Conservation (phyloP, 2,888 invertebrate species). For the Globia sparganii region DNA sequence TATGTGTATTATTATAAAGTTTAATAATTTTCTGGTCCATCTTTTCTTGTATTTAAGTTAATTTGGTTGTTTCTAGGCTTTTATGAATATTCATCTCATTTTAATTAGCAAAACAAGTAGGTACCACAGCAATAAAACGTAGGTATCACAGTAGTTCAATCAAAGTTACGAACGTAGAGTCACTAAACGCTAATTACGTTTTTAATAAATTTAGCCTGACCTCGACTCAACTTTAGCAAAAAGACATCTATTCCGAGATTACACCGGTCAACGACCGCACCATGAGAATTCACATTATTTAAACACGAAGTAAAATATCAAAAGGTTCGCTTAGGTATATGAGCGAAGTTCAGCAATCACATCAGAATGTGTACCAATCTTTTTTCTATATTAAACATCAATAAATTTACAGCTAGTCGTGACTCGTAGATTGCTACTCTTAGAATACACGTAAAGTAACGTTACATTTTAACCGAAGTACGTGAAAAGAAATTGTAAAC, state of each 20-base stretch:
- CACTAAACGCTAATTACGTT: constrained; percentile 56
- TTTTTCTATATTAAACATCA: constrained; percentile 59
- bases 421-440: constrained; percentile 61
- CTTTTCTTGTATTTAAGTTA: neutral
- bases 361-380: constrained; percentile 43
- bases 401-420: constrained; percentile 69
- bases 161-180: constrained; percentile 40
- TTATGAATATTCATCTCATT: neutral
- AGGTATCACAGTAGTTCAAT: constrained; percentile 42
- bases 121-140: constrained; percentile 21
- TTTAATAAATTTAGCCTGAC: constrained; percentile 55
- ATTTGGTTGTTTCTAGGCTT: neutral
- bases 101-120: constrained; percentile 20
- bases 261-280: constrained; percentile 58
- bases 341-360: constrained; percentile 52
- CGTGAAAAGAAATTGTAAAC: constrained; percentile 75
- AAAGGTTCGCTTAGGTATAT: constrained; percentile 36
- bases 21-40: neutral
- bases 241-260: constrained; percentile 50
- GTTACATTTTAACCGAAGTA: constrained; percentile 71
- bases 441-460: constrained; percentile 67
- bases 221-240: constrained; percentile 41
- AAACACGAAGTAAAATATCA: constrained; percentile 39
- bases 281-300: constrained; percentile 59
- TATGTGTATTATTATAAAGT: neutral